Conservation (phyloP, 1,140 invertebrate genomes). For the Campoletis sonorensis region DNA sequence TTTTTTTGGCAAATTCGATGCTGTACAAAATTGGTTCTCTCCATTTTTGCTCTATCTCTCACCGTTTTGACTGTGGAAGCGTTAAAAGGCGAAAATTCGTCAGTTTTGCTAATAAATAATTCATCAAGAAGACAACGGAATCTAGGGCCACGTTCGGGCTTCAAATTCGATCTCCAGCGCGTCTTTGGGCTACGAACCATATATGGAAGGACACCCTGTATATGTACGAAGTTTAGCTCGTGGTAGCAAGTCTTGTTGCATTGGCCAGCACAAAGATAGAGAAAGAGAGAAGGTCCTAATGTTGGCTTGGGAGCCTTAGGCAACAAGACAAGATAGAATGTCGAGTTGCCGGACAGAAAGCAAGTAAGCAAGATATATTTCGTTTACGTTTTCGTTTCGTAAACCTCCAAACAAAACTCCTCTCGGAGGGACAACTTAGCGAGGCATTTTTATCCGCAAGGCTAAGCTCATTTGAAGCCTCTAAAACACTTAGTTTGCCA, state of each 20-base stretch:
- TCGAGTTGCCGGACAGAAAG: conserved; percentile 30
- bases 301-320: conserved; percentile 25
- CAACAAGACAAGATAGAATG: conserved; percentile 36
- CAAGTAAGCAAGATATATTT: background rate
- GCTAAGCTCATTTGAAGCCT: background rate
- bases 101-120: too few relatives aligned
- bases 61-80: too few relatives aligned
- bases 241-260: conserved; percentile 23
- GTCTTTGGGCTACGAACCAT: too few relatives aligned
- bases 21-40: too few relatives aligned
- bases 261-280: background rate
- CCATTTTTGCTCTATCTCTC: too few relatives aligned
- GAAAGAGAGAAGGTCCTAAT: conserved; percentile 23
- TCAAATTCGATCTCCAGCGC: too few relatives aligned
- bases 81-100: too few relatives aligned
- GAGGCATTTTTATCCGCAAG: background rate
- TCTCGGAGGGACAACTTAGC: background rate
- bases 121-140: too few relatives aligned
- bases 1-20: too few relatives aligned
- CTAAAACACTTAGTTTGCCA: background rate
- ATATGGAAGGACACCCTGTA: background rate
- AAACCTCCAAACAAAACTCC: background rate
- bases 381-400: background rate
- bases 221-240: conserved; percentile 12
- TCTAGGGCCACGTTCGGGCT: too few relatives aligned